These are phyloP conservation scores for Spodoptera picta DNA, from an alignment of 2,888 invertebrate species.

Conservation along the genomic window DNA sequence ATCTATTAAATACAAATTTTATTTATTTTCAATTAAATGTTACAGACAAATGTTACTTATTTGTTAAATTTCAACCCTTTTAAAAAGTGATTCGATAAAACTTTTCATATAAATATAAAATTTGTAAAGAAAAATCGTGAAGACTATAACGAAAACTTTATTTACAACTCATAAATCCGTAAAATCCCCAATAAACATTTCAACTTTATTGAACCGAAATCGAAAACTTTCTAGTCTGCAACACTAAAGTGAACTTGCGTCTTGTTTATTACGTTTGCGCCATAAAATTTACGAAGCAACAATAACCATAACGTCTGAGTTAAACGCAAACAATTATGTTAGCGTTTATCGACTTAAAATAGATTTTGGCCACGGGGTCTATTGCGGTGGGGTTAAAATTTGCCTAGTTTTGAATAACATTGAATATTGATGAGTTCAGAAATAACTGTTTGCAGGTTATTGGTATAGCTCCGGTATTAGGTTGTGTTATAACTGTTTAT, in stretches of 20 bases:
- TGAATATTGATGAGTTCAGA: constrained; percentile 31
- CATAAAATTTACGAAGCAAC: constrained; percentile 48
- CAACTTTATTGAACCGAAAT: constrained; percentile 41
- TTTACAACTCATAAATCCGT: constrained; percentile 39
- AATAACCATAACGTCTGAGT: constrained; percentile 52
- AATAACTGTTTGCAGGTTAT: not conserved
- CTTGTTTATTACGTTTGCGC: constrained; percentile 45
- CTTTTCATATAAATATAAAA: constrained; percentile 23
- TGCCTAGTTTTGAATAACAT: constrained; percentile 22
- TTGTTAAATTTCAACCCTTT: too few species aligned
- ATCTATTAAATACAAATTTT: too few species aligned
- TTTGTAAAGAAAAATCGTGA: constrained; percentile 2
- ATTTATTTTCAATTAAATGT: too few species aligned
- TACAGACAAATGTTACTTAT: too few species aligned
- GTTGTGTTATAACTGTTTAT: not conserved
- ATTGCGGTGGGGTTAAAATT: constrained; percentile 29
- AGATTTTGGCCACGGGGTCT: constrained; percentile 28
- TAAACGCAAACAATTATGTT: constrained; percentile 52
- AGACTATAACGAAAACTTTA: constrained; percentile 21
- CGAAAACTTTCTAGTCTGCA: constrained; percentile 49
- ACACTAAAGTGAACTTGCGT: constrained; percentile 35
- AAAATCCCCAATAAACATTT: constrained; percentile 39
- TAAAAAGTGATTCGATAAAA: constrained; percentile 1
- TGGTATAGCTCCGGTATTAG: too few species aligned
- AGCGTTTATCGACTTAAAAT: constrained; percentile 48